Conservation (phyloP, 2,888 invertebrate genomes). For the Diaprepes abbreviatus region DNA sequence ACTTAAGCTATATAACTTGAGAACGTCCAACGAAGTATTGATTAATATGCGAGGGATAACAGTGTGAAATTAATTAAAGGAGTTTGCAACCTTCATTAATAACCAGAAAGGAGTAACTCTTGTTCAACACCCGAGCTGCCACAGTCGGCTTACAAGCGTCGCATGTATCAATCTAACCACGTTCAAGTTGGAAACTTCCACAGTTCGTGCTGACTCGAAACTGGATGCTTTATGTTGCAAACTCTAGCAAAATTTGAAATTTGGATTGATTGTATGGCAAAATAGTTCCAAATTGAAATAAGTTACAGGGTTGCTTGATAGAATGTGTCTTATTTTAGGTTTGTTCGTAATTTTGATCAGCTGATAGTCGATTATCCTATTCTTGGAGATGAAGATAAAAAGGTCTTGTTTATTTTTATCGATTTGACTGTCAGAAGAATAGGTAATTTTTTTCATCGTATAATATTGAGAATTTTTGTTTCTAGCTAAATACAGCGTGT, state of each 20-base stretch:
- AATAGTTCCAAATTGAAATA: conserved; percentile 25
- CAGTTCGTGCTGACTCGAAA: conserved; percentile 27
- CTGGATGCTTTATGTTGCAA: conserved; percentile 29
- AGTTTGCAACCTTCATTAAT: conserved; percentile 69
- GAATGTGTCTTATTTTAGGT: too few species aligned
- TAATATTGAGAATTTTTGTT: too few species aligned
- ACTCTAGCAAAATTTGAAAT: conserved; percentile 32
- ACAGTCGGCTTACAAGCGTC: conserved; percentile 46
- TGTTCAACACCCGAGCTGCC: conserved; percentile 58
- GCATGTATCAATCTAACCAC: conserved; percentile 47
- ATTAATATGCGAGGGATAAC: conserved; percentile 68
- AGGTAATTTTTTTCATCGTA: too few species aligned
- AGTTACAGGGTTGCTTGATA: neutral
- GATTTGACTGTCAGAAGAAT: too few species aligned
- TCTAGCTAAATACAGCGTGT: too few species aligned
- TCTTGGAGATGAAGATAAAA: too few species aligned
- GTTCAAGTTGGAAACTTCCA: conserved; percentile 35
- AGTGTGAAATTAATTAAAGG: conserved; percentile 69
- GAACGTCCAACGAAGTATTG: conserved; percentile 58
- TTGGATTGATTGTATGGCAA: conserved; percentile 28
- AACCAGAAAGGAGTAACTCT: conserved; percentile 65
- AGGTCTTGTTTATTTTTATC: too few species aligned
- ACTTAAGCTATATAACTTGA: conserved; percentile 33
- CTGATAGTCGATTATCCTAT: too few species aligned
- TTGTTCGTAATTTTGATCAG: too few species aligned